Evolutionary conservation across 2,888 invertebrate genomes (phyloP).

Genomic region (Ectemnius lituratus): DNA sequence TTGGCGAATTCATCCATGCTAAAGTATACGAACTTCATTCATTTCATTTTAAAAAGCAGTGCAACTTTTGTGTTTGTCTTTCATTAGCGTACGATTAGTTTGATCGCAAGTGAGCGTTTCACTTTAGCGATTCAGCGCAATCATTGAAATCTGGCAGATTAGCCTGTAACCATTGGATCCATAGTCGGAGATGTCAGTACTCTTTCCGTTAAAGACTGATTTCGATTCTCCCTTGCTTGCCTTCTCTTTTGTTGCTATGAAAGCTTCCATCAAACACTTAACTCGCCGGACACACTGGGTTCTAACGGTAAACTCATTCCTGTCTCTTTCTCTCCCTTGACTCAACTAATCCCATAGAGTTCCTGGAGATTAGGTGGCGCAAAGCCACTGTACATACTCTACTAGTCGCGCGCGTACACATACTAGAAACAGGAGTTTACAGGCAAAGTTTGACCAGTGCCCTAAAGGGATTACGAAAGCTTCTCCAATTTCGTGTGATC

Average conservation of each 20-base stretch:
- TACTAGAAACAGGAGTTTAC: too few relatives aligned
- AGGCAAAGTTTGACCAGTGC: too few relatives aligned
- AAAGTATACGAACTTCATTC: too few relatives aligned
- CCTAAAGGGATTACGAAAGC: too few relatives aligned
- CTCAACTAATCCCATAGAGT: slow-evolving; percentile 1
- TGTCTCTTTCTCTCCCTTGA: slow-evolving; percentile 17
- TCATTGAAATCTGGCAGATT: slow-evolving; percentile 1
- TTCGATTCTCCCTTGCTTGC: slow-evolving; percentile 46
- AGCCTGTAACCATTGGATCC: slow-evolving; percentile 15
- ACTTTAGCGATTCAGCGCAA: background rate
- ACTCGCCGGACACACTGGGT: slow-evolving; percentile 14
- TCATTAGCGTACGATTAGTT: too few relatives aligned
- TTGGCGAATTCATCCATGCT: slow-evolving; percentile 12
- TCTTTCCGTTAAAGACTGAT: slow-evolving; percentile 41
- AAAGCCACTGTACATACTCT: too few relatives aligned
- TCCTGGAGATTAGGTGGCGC: background rate
- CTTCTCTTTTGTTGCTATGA: slow-evolving; percentile 46
- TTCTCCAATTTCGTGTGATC: too few relatives aligned
- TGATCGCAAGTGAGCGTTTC: too few relatives aligned
- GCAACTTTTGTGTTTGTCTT: too few relatives aligned
- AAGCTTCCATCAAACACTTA: slow-evolving; percentile 40
- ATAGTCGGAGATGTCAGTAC: slow-evolving; percentile 66
- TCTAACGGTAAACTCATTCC: slow-evolving; percentile 29
- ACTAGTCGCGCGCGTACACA: too few relatives aligned
- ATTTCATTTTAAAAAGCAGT: too few relatives aligned